A percentile compares a stretch with the other conserved stretches of the same genome.
Conservation (phyloP, 1,140 invertebrate genomes). For the Melipona quadrifasciata region DNA sequence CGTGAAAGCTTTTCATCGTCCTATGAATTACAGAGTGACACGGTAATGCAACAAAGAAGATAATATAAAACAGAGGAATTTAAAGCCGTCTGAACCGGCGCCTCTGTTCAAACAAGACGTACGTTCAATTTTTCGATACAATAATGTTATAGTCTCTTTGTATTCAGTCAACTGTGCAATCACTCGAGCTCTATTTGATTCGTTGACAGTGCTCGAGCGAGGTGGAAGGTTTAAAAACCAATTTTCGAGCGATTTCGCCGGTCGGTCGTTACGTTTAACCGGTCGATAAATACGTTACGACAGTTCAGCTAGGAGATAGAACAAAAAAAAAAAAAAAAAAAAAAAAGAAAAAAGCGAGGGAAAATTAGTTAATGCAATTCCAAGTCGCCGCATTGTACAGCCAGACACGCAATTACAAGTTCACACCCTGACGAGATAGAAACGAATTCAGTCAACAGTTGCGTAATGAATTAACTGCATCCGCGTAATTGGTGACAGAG, state of each 20-base stretch:
- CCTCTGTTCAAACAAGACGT: background rate
- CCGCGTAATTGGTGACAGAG: constrained; percentile 21
- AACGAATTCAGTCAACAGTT: constrained; percentile 12
- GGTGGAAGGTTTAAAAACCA: background rate
- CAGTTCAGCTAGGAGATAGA: background rate
- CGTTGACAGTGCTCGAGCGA: background rate
- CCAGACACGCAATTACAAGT: constrained; percentile 7
- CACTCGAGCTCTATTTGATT: constrained; percentile 18
- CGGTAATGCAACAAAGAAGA: background rate
- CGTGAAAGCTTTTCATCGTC: background rate
- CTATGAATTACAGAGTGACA: background rate
- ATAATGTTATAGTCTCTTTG: constrained; percentile 11
- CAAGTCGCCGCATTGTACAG: background rate
- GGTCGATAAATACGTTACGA: constrained; percentile 12
- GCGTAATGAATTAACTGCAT: constrained; percentile 33
- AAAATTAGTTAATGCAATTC: constrained; percentile 28
- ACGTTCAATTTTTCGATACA: background rate
- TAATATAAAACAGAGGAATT: background rate
- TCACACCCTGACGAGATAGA: background rate
- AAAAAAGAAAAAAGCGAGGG: background rate
- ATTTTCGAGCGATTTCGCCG: constrained; percentile 30
- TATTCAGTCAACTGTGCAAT: constrained; percentile 1
- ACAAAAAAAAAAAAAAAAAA: background rate
- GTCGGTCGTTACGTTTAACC: constrained; percentile 21
- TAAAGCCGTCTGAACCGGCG: background rate